Percentiles rank a stretch among this genome's conserved stretches.
Conservation (phyloP, 2,113 vertebrate species). For the Phalacrocorax carbo region DNA sequence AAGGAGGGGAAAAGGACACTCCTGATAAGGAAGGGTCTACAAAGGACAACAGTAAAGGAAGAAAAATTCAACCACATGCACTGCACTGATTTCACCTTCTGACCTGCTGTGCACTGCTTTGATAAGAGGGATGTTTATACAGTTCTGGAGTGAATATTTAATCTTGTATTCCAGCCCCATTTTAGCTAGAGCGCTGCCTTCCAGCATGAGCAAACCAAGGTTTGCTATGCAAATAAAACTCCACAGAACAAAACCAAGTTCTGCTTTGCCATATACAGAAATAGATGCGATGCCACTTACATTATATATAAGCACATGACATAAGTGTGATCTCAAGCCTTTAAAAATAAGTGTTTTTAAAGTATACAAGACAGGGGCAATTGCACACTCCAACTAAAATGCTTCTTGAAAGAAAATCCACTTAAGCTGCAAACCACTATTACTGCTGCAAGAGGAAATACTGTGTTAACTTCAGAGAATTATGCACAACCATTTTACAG, state of each 20-base stretch:
- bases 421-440: background rate
- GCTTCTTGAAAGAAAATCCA: background rate
- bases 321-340: background rate
- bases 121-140: conserved; percentile 28
- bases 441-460: background rate
- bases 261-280: background rate
- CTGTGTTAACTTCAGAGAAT: background rate
- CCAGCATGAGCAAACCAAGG: background rate
- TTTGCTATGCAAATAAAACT: background rate
- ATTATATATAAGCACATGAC: background rate
- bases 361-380: background rate
- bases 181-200: background rate
- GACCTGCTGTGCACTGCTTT: background rate
- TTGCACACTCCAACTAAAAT: background rate
- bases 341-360: background rate
- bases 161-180: background rate
- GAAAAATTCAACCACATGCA: background rate
- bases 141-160: conserved; percentile 6
- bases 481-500: background rate
- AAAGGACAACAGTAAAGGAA: background rate
- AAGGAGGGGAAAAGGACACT: background rate
- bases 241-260: background rate
- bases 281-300: background rate
- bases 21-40: conserved; percentile 7
- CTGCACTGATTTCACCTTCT: background rate